Evolutionary conservation across 2,888 invertebrate species (phyloP).

Genomic region (Agonum fuliginosum): DNA sequence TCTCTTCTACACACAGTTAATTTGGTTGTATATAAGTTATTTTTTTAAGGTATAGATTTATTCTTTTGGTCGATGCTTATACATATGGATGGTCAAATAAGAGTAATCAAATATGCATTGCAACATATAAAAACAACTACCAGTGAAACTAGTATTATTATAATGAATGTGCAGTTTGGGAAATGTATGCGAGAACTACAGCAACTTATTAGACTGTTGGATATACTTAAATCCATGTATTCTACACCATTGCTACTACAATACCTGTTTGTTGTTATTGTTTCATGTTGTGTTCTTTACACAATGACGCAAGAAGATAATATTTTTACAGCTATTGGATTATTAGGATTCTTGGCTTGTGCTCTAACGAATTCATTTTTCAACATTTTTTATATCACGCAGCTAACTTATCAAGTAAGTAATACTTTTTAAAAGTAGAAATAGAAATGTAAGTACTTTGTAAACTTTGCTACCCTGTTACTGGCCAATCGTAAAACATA

Average conservation of each 20-base stretch:
- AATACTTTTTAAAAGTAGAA: too few relatives aligned
- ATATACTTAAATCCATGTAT: conserved; percentile 21
- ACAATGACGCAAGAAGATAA: conserved; percentile 46
- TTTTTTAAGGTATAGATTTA: conserved; percentile 39
- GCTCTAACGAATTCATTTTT: conserved; percentile 45
- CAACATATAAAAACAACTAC: conserved; percentile 4
- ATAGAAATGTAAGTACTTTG: too few relatives aligned
- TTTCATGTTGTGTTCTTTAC: conserved; percentile 48
- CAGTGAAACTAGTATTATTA: conserved; percentile 8
- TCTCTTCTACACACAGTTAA: too few relatives aligned
- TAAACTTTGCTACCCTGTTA: too few relatives aligned
- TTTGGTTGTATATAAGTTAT: too few relatives aligned
- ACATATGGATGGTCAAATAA: conserved; percentile 49
- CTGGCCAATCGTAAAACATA: too few relatives aligned
- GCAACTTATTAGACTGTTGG: conserved; percentile 21
- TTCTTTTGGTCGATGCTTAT: conserved; percentile 54
- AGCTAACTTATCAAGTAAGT: conserved; percentile 48
- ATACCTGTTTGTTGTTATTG: conserved; percentile 46
- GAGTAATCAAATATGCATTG: conserved; percentile 47
- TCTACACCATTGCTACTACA: conserved; percentile 36
- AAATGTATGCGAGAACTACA: conserved; percentile 46
- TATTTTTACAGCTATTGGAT: conserved; percentile 41
- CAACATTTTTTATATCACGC: conserved; percentile 47
- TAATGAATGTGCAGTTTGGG: conserved; percentile 43
- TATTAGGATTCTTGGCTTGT: conserved; percentile 24